phyloP scores from a whole-genome alignment of 2,888 invertebrate species.

The Melanophora roralis region DNA sequence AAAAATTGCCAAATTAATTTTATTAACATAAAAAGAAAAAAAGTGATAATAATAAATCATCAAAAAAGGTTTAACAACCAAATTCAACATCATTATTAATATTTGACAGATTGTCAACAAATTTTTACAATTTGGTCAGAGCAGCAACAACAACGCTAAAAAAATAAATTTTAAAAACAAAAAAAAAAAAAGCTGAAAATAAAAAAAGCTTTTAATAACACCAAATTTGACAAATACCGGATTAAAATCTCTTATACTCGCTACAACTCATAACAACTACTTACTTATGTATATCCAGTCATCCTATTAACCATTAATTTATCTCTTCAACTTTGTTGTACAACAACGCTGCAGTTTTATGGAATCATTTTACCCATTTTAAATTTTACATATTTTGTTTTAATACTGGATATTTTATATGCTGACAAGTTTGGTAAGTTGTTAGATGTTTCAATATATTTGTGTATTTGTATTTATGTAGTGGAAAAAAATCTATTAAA shows the following conservation, averaged over 20 bases:
- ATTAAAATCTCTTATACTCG: conserved; percentile 13
- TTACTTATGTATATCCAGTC: too few species aligned
- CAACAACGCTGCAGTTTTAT: neutral
- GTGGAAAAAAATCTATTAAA: neutral
- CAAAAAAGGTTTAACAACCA: neutral
- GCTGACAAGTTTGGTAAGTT: conserved; percentile 61
- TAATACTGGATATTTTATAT: conserved; percentile 42
- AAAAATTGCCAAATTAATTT: conserved; percentile 6
- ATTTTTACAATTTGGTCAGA: conserved; percentile 23
- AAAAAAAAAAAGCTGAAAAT: neutral
- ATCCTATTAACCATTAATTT: neutral
- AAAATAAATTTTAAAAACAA: neutral
- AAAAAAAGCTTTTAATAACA: conserved; percentile 16
- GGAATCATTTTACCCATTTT: conserved; percentile 30
- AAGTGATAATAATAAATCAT: neutral
- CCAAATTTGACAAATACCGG: conserved; percentile 45
- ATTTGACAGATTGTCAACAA: conserved; percentile 52
- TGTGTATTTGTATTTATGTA: too few species aligned
- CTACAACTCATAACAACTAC: neutral
- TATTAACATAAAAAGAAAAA: conserved; percentile 20
- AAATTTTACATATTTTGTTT: neutral
- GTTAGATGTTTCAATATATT: neutral
- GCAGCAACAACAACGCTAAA: neutral
- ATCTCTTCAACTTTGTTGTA: conserved; percentile 2
- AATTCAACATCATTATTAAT: conserved; percentile 41